Evolutionary conservation across 1,140 invertebrate species (phyloP).

Genomic region (Tenebrio molitor): DNA sequence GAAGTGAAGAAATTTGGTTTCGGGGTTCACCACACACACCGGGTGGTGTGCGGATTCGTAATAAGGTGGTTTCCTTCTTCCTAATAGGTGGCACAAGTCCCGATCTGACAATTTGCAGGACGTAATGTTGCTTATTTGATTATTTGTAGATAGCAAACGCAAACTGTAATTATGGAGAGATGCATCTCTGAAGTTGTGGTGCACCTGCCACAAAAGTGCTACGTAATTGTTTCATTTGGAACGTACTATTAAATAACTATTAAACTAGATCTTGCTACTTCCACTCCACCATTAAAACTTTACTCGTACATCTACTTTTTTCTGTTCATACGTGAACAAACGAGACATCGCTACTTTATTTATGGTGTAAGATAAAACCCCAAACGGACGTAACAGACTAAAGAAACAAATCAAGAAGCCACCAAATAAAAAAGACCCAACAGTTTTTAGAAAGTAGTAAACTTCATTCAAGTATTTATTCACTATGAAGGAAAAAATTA

Average conservation of each 20-base stretch:
- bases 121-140: slow-evolving; percentile 20
- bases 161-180: slow-evolving; percentile 29
- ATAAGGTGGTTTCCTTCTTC: not conserved
- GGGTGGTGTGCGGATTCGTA: slow-evolving; percentile 17
- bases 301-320: no score
- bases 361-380: no score
- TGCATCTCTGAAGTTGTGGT: slow-evolving; percentile 36
- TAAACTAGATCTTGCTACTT: slow-evolving; percentile 14
- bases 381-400: no score
- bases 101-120: slow-evolving; percentile 4
- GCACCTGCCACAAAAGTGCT: slow-evolving; percentile 36
- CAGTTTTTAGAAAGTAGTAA: no score
- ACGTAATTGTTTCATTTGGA: slow-evolving; percentile 21
- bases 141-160: slow-evolving; percentile 13
- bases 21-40: not conserved
- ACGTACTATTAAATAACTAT: slow-evolving; percentile 31
- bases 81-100: slow-evolving; percentile 15
- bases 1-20: slow-evolving; percentile 6
- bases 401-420: no score
- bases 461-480: no score
- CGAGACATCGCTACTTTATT: no score
- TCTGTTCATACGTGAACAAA: no score
- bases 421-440: no score
- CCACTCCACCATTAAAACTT: slow-evolving; percentile 8
- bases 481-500: no score